Base-by-base conservation (phyloP, 2,797 vertebrate genomes). In the Spinus olivaceus region DNA sequence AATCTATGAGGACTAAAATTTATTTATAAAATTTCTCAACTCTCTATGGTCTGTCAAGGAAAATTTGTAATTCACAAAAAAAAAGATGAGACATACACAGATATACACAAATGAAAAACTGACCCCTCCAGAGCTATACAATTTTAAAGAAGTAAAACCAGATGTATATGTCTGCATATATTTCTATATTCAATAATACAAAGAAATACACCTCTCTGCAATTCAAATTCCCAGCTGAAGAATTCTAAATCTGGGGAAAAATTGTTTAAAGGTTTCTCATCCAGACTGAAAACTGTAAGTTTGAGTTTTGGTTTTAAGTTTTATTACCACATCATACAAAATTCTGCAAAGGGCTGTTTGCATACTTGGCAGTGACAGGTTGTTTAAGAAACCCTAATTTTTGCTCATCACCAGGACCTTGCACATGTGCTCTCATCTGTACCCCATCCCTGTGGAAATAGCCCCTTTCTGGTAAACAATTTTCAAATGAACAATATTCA, bases 41-140 rank as follows among this genome's bases (percentile, higher is more conserved):
- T 57, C 60, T 33, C 0, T 53, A 57, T 61, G 17, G 13, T 39
- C 72, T 0, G 1, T 10, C 35, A 80, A 85, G 20, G 24, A 65
- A 53, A 22, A 69, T 37, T 3, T 44, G 32, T 16, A 88, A 67
- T 14, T 33, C 57, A 66, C 50, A 35, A 42, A 42, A 54, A 81
- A 66, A 59, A 44, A 37, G 35, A 24, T 0, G 0, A 56, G 49
- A 56, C 5, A 37, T 32, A 79, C 1, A 1, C 10, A 32, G 17
- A 46, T 46, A 33, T 1, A 42, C 7, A 46, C 2, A 35, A 20
- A 27, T 23, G 15, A 90, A 83, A 83, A 88, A 60, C 0, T 18
- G 37, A 82, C 6, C 4, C 3, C 8, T 8, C 10, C 11, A 6
- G 13, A 57, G 10, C 50, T 81, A 59, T 5, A 56, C 23, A 73